These are phyloP conservation scores for Nerophis lumbriciformis DNA, from an alignment of 2,113 vertebrate species.

Conservation along the genomic window DNA sequence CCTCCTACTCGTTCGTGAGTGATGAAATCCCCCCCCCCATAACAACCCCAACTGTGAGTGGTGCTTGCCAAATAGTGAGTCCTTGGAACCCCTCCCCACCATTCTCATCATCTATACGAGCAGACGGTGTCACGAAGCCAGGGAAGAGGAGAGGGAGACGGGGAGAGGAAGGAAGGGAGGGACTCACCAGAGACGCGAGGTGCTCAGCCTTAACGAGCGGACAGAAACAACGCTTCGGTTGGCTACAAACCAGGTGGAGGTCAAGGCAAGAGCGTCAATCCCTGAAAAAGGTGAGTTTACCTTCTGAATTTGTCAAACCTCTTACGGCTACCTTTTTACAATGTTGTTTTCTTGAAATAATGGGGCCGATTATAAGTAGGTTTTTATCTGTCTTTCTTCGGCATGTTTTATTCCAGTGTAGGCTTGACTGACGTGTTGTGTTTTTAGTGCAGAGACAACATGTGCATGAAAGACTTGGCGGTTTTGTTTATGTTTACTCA, in stretches of 20 bases:
- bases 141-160: not conserved
- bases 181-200: not conserved
- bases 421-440: not conserved
- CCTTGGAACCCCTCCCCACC: slow-evolving; percentile 26
- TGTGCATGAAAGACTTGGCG: not conserved
- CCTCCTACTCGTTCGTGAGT: too few species aligned
- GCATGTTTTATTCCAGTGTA: not conserved
- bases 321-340: not conserved
- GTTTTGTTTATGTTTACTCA: not conserved
- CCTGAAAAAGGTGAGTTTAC: not conserved
- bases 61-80: slow-evolving; percentile 17
- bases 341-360: too few species aligned
- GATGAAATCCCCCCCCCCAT: not conserved
- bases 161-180: not conserved
- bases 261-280: too few species aligned
- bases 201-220: not conserved
- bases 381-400: not conserved
- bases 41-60: not conserved
- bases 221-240: not conserved
- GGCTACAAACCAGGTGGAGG: not conserved
- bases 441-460: not conserved
- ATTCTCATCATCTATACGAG: slow-evolving; percentile 27
- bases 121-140: slow-evolving; percentile 33
- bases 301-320: not conserved
- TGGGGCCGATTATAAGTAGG: not conserved